Evolutionary conservation across 2,797 vertebrate genomes (phyloP), one percentile per base, ranked within the genome.

Genomic region (Valencia hispanica): DNA sequence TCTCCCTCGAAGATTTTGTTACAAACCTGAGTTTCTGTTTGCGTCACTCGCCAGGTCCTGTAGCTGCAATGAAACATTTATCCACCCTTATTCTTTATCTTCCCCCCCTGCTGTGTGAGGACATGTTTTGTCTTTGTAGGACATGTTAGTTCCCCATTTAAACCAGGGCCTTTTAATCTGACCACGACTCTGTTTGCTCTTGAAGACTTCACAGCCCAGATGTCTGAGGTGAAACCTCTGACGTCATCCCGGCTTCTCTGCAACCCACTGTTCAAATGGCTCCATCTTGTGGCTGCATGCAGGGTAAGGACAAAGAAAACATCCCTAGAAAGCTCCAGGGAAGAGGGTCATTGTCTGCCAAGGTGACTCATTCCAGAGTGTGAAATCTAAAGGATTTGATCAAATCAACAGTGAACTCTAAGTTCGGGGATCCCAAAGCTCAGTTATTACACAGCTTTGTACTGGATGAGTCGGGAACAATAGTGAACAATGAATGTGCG

Each of bases 341-440:
- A 93, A 96, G 75, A 97, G 88, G 95, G 96, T 77, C 91, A 95
- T 0, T 96, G 91, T 93, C 96, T 96, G 75, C 95, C 96, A 88
- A 97, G 96, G 96, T 97, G 86, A 86, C 70, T 73, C 69, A 10
- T 57, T 70, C 27, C 63, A 68, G 69, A 68, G 39, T 47, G 48
- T 70, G 34, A 66, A 51, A 69, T 73, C 25, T 14, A 77, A 87
- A 79, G 6, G 15, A 73, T 81, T 50, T 72, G 45, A 82, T 82
- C 57, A 77, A 68, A 72, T 73, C 68, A 1, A 1, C n/a, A 50
- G 22, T 34, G 9, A 36, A 63, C 30, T 36, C 20, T 43, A 32
- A 83, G 74, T 68, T 72, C 9, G n/a, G 59, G 50, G 14, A 68
- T 47, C 59, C n/a, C 75, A 59, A 14, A 57, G 57, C 66, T 79